These are phyloP conservation scores for Pluvianellus socialis DNA, from an alignment of 2,113 vertebrate genomes.

Conservation along the genomic window DNA sequence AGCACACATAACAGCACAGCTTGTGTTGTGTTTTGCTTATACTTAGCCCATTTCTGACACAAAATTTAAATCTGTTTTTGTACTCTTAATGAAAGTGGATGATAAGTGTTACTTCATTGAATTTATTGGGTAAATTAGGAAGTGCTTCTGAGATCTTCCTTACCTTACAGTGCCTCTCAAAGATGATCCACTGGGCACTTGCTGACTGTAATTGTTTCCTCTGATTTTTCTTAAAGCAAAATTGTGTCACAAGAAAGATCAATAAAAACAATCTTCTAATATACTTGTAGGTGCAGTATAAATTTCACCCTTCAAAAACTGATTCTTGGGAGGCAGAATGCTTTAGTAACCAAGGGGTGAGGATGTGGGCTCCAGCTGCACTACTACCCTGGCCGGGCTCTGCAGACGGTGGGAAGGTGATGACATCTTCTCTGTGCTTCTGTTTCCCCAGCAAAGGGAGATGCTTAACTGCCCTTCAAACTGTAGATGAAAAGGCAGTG, in stretches of 20 bases:
- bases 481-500: neutral
- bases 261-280: neutral
- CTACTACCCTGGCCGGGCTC: rapidly evolving
- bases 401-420: neutral
- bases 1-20: neutral
- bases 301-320: neutral
- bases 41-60: neutral
- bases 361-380: neutral
- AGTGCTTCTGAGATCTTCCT: neutral
- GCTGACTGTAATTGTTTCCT: neutral
- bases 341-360: neutral
- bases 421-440: neutral
- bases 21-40: neutral
- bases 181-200: neutral
- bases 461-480: neutral
- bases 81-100: neutral
- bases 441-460: neutral
- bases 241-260: neutral
- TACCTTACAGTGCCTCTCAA: neutral
- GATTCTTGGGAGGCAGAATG: neutral
- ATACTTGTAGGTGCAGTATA: neutral
- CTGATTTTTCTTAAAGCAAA: neutral
- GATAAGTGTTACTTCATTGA: neutral
- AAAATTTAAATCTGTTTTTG: neutral
- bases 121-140: neutral